Conservation (phyloP, 2,888 invertebrate species). For the Hyppa rectilinea region DNA sequence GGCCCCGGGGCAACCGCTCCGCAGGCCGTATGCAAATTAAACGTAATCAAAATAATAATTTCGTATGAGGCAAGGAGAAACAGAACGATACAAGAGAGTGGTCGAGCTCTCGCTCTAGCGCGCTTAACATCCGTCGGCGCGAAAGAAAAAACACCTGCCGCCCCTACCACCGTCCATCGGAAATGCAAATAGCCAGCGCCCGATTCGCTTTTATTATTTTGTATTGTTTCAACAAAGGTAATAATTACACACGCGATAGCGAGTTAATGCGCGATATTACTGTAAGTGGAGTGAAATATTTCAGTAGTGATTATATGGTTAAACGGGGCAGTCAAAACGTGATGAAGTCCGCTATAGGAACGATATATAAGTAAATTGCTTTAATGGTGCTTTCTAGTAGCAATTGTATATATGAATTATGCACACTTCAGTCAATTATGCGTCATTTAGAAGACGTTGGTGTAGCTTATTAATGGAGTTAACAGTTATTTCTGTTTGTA, state of each 20-base stretch:
- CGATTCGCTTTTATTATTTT: conserved; percentile 87
- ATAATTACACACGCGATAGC: conserved; percentile 85
- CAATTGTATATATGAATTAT: conserved; percentile 56
- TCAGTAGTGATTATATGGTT: conserved; percentile 81
- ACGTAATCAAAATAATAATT: conserved; percentile 91
- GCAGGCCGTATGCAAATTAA: conserved; percentile 90
- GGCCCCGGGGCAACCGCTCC: conserved; percentile 80
- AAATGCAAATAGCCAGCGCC: conserved; percentile 86
- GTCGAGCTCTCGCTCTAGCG: conserved; percentile 78
- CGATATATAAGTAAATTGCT: conserved; percentile 70
- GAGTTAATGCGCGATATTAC: conserved; percentile 86
- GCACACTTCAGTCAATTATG: conserved; percentile 55
- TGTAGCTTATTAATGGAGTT: conserved; percentile 40
- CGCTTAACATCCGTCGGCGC: conserved; percentile 63
- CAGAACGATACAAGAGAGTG: conserved; percentile 68
- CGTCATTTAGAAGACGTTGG: conserved; percentile 52
- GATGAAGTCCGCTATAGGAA: conserved; percentile 74
- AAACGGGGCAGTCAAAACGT: conserved; percentile 73
- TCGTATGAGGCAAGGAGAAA: conserved; percentile 79
- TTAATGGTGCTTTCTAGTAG: conserved; percentile 70
- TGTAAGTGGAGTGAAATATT: conserved; percentile 85
- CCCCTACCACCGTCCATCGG: conserved; percentile 72
- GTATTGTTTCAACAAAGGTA: conserved; percentile 84
- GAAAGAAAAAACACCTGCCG: conserved; percentile 79
- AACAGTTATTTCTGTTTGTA: conserved; percentile 25